Evolutionary conservation across 2,113 vertebrate genomes (phyloP), one percentile per base, ranked within the genome.

Genomic region (Silurus meridionalis): DNA sequence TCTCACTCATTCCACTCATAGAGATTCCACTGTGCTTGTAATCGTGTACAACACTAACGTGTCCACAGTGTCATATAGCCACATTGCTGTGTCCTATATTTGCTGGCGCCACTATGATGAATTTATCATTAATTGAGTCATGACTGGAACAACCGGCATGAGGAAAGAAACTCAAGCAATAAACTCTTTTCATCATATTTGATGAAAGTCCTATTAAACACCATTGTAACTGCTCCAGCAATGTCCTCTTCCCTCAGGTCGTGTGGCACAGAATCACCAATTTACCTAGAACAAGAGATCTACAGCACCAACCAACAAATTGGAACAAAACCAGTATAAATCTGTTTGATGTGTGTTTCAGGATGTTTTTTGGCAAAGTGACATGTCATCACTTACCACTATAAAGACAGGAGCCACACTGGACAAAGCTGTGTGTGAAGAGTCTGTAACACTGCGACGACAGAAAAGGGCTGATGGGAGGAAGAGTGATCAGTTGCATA

Each of bases 401-500:
- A 97, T 93, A 91, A 99, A 99, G 5, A 95, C 91, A 0, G 96
- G 97, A 11, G 95, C 93, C 23, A 98, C 96, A 19, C 95, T 97
- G 64, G 97, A 95, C 19, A 97, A 84, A 0, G 96, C 94, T 86
- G 95, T 93, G 63, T 97, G 96, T 23, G 96, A 92, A 2, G 90
- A 87, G 5, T 99, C 98, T 2, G 95, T 91, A 2, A 94, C 88
- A 90, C 85, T 92, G 58, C 58, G 87, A 0, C 91, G 95, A 67
- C 86, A 75, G 0, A 88, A 67, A 46, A 89, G 64, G 85, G 91
- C 96, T 97, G 90, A 82, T 88, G 84, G 63, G 83, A 50, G 7
- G 17, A 80, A 8, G 37, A 17, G 37, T 37, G 37, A 66, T 48
- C 63, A 15, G 81, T 2, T 15, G 28, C 25, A 46, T 53, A 63